Evolutionary conservation across 2,797 vertebrate species (phyloP).

Genomic region (Crax fasciolata): DNA sequence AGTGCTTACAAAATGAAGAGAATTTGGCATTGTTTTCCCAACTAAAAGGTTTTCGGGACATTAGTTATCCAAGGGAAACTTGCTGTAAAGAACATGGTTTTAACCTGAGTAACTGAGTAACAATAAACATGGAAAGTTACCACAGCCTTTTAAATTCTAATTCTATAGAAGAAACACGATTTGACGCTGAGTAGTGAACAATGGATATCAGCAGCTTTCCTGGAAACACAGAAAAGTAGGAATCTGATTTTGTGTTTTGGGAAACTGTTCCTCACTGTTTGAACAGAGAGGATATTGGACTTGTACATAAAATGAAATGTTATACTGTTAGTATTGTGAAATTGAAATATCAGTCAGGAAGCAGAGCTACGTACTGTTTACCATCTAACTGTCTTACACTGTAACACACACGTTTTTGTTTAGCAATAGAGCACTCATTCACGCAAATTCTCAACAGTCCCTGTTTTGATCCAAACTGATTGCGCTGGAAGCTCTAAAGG

Average conservation of each 20-base stretch:
- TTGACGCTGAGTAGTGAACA: background rate
- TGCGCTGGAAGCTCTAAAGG: conserved; percentile 47
- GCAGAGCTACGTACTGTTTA: conserved; percentile 43
- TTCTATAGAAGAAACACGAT: background rate
- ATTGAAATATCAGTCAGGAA: conserved; percentile 33
- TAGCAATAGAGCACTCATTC: conserved; percentile 55
- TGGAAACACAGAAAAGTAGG: background rate
- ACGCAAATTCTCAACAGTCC: conserved; percentile 45
- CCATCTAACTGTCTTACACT: background rate
- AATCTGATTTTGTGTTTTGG: background rate
- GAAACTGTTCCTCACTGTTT: background rate
- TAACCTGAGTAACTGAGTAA: background rate
- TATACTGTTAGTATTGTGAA: background rate
- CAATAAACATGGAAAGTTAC: background rate
- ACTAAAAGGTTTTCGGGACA: background rate
- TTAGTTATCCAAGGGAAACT: background rate
- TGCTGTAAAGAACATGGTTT: background rate
- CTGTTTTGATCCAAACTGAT: conserved; percentile 47
- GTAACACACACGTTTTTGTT: conserved; percentile 52
- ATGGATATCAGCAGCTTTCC: background rate
- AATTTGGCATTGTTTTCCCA: background rate
- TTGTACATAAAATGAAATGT: background rate
- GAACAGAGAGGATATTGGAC: background rate
- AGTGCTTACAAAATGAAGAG: background rate
- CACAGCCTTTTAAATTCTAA: background rate